Evolutionary conservation across 1,140 invertebrate genomes (phyloP), one percentile per base, ranked within the genome.

Genomic region (Platyura marginata): DNA sequence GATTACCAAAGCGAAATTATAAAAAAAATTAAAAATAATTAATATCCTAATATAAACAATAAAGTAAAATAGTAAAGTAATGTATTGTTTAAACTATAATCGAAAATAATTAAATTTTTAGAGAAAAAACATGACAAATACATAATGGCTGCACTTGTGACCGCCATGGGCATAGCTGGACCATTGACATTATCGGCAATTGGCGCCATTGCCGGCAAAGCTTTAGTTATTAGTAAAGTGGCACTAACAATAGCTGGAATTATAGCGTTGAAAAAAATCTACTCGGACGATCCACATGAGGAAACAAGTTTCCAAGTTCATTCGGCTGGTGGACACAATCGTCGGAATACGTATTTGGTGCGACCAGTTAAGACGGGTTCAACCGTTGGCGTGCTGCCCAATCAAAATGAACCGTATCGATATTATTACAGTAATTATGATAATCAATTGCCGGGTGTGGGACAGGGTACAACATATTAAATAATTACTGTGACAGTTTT

Each of bases 181-280:
- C 66, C 67, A 0, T 40, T 69, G 42, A 59, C 66, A 4, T 56
- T 77, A 43, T 76, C 76, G 60, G 70, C 71, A 6, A 54, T 77
- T 43, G 74, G 71, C 25, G 64, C 74, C 3, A 73, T 77, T 43
- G 74, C 75, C 13, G 74, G 71, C 19, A 76, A 79, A 57, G 73
- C 75, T 2, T 56, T 78, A 20, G 68, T 79, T 37, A 73, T 75
- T 45, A 75, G 73, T 56, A 77, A 77, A 51, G 69, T 76, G 32
- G 75, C 75, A 0, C 54, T 79, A 25, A 74, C 75, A 34, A 76
- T 79, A 44, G 71, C 75, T 38, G 72, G 74, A 32, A 74, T 76
- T 29, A 74, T 78, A 45, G 74, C 72, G 20, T 61, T 79, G 20
- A 79, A 77, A 61, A 77, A 77, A 54, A 62, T 77, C 45, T 76